A percentile compares a stretch with the other conserved stretches of the same genome.
These are phyloP conservation scores for Ptiloglossa arizonensis DNA, from an alignment of 1,140 invertebrate genomes.

Conservation along the genomic window DNA sequence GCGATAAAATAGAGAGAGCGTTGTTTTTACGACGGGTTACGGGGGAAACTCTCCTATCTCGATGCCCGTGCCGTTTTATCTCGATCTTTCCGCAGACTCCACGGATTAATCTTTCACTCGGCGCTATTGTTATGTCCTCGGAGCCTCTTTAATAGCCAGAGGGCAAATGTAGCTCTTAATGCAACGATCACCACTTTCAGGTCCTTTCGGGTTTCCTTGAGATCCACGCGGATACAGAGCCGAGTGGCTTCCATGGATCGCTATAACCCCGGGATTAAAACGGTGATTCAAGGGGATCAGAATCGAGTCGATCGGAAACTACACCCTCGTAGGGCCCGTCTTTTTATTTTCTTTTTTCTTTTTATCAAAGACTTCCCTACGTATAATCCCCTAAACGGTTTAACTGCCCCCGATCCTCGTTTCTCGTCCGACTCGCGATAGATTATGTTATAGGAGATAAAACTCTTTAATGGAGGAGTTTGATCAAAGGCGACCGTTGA, in stretches of 20 bases:
- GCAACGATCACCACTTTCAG: slow-evolving; percentile 11
- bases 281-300: slow-evolving; percentile 41
- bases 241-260: not conserved
- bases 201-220: not conserved
- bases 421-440: slow-evolving; percentile 45
- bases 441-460: slow-evolving; percentile 54
- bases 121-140: not conserved
- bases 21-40: not conserved
- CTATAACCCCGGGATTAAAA: slow-evolving; percentile 60
- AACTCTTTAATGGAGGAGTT: slow-evolving; percentile 51
- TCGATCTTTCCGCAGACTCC: not conserved
- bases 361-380: slow-evolving; percentile 45
- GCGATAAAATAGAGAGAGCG: not conserved
- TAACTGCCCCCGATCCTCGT: slow-evolving; percentile 30
- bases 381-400: slow-evolving; percentile 54
- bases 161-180: not conserved
- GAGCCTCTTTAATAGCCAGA: slow-evolving; percentile 11
- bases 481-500: slow-evolving; percentile 52
- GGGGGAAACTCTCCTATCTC: not conserved
- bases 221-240: not conserved
- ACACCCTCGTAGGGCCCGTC: slow-evolving; percentile 3
- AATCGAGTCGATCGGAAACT: slow-evolving; percentile 29
- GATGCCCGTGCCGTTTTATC: not conserved
- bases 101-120: slow-evolving; percentile 17
- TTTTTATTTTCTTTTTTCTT: slow-evolving; percentile 43